Evolutionary conservation across 2,888 invertebrate genomes (phyloP), one percentile per base, ranked within the genome.

Genomic region (Drosophila eohydei): DNA sequence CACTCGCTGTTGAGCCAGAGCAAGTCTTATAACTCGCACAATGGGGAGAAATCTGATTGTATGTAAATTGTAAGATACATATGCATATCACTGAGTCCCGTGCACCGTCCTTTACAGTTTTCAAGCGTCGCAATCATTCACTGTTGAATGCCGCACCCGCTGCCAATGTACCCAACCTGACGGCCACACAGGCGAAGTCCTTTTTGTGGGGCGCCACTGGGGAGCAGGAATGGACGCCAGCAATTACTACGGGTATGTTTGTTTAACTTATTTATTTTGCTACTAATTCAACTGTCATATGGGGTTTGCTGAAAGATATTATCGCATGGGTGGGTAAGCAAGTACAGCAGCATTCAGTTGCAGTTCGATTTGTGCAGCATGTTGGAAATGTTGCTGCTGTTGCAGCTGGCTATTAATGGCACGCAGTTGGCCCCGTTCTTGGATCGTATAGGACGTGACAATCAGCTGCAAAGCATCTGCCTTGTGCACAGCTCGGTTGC

Each of bases 221-320:
- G 41, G 98, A 98, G 92, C 98, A 98, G 92, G 98, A 98, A 92
- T 98, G 98, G 98, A 98, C 98, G 3, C 98, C 98, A 0, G 98
- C 97, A 34, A 94, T 98, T 68, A 98, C 98, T 4, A 98, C 98
- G 93, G 98, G 98, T 91, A 82, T 80, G 68, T 73, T 74, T 60
- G 59, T 58, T 41, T n/a, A 56, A 52, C 56, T 68, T 55, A 16
- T 36, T 46, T 38, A 26, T 40, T 34, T 40, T 60, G 16, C 38
- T 12, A 50, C 41, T 65, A 70, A 78, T 64, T 54, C 4, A 21
- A 41, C 30, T 50, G 41, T 38, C 8, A 32, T 44, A 36, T 44
- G 70, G 70, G 48, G 63, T 43, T 60, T 28, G 16, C 59, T 34
- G 12, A 16, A 38, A 59, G 79, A 78, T 52, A 8, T 66, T 59